Evolutionary conservation across 2,797 vertebrate genomes (phyloP).

Genomic region (Bradypodion pumilum): DNA sequence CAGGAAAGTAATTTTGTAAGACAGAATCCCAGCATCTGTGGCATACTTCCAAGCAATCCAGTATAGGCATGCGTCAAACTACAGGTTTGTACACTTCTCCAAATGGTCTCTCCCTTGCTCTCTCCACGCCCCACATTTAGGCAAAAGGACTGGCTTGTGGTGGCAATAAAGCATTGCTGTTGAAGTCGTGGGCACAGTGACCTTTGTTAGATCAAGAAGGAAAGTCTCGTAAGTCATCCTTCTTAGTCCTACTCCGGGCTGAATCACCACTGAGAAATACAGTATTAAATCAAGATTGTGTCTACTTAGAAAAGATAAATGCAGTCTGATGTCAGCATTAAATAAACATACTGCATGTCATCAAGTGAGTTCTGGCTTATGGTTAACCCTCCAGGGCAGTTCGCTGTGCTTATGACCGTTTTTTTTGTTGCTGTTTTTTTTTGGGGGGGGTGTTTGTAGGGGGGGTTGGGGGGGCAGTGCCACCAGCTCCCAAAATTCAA

Average conservation of each 20-base stretch:
- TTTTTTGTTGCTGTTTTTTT: too few relatives aligned
- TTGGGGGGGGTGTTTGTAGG: too few relatives aligned
- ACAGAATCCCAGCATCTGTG: background rate
- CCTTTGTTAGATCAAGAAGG: background rate
- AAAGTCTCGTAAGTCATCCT: too few relatives aligned
- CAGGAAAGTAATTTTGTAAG: background rate
- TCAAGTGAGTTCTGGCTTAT: too few relatives aligned
- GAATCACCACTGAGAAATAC: background rate
- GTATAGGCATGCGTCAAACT: background rate
- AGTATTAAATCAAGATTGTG: background rate
- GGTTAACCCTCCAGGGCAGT: too few relatives aligned
- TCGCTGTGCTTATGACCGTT: too few relatives aligned
- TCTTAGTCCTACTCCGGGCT: background rate
- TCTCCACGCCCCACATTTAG: background rate
- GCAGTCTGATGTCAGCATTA: too few relatives aligned
- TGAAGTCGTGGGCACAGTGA: too few relatives aligned
- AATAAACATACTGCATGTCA: too few relatives aligned
- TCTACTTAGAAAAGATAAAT: too few relatives aligned
- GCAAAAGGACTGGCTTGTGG: background rate
- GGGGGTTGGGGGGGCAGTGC: too few relatives aligned
- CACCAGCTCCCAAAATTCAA: too few relatives aligned
- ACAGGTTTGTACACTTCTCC: background rate
- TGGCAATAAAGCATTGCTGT: background rate
- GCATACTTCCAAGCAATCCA: background rate
- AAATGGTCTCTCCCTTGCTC: background rate